A percentile compares a stretch with the other conserved stretches of the same genome.
Evolutionary conservation across 1,140 invertebrate species (phyloP).

Genomic region (Daktulosphaira vitifoliae): DNA sequence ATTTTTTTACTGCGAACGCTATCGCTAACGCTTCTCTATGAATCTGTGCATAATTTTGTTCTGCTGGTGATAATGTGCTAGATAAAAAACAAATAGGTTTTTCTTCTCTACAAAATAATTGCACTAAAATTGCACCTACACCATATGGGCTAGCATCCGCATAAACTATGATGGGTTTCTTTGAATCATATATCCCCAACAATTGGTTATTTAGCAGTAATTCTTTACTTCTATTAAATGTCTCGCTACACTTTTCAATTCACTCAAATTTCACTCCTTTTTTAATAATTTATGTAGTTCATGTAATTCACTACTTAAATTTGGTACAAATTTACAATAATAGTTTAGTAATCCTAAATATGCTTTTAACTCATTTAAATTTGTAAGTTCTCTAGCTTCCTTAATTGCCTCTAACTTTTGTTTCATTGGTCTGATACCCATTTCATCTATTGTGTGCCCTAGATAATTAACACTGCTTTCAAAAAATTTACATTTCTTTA

Average conservation of each 20-base stretch:
- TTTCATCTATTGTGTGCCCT: neutral
- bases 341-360: constrained; percentile 46
- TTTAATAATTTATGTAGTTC: constrained; percentile 41
- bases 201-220: neutral
- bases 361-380: constrained; percentile 41
- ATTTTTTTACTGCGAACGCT: constrained; percentile 46
- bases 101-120: constrained; percentile 43
- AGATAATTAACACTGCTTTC: neutral
- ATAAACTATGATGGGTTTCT: neutral
- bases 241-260: constrained; percentile 35
- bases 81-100: constrained; percentile 47
- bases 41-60: constrained; percentile 48
- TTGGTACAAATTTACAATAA: constrained; percentile 44
- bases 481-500: neutral
- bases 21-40: constrained; percentile 50
- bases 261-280: constrained; percentile 35
- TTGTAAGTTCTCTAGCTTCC: constrained; percentile 40
- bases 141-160: constrained; percentile 36
- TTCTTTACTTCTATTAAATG: constrained; percentile 40
- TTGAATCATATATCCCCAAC: neutral
- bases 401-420: constrained; percentile 42
- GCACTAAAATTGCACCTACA: constrained; percentile 45
- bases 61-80: constrained; percentile 43
- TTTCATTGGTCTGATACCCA: neutral
- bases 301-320: constrained; percentile 40